These are phyloP conservation scores for Salticus scenicus DNA, from an alignment of 2,888 invertebrate species.

Conservation along the genomic window DNA sequence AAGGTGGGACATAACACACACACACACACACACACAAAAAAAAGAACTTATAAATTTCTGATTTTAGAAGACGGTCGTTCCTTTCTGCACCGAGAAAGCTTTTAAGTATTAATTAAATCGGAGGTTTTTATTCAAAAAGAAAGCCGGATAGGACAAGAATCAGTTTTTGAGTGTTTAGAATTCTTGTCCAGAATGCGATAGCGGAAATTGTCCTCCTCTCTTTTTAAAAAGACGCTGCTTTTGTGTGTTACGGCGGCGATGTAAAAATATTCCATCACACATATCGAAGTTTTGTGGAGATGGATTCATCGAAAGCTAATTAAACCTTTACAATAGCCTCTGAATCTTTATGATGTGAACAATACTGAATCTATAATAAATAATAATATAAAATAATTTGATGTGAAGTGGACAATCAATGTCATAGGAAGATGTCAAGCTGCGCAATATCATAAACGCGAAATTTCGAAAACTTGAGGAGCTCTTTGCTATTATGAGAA, in stretches of 20 bases:
- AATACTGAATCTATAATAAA: neutral
- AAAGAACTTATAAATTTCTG: constrained; percentile 56
- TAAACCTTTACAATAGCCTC: neutral
- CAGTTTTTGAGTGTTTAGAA: constrained; percentile 9
- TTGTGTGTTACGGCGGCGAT: neutral
- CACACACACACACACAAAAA: too few species aligned
- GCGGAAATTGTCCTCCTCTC: neutral
- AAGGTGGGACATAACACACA: too few species aligned
- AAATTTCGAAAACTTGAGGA: too few species aligned
- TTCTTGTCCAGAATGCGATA: too few species aligned
- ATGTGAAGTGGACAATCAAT: neutral
- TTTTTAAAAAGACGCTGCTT: neutral
- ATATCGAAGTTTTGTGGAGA: neutral
- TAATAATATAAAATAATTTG: neutral
- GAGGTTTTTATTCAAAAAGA: neutral
- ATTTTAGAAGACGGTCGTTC: constrained; percentile 8
- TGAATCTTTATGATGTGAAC: neutral
- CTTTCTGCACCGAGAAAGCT: neutral
- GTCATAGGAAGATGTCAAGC: neutral
- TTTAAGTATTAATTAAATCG: constrained; percentile 9
- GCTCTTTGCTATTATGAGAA: too few species aligned
- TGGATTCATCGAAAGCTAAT: neutral
- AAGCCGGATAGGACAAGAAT: neutral
- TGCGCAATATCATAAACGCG: too few species aligned
- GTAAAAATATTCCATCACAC: neutral